Conservation (phyloP, 2,113 vertebrate genomes). For the Pao palembangensis region DNA sequence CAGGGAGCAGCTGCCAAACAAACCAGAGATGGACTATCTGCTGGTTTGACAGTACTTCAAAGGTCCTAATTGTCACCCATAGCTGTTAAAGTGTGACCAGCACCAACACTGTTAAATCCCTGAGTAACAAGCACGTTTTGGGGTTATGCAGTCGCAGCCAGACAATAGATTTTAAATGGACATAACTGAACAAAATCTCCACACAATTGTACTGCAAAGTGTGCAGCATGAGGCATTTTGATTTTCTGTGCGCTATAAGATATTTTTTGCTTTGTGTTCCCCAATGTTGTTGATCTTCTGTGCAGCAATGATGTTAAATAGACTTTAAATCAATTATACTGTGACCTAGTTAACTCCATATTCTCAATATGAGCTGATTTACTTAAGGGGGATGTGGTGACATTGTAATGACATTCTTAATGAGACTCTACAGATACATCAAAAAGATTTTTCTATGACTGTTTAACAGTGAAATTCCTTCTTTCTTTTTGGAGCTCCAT, state of each 20-base stretch:
- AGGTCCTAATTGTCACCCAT: too few relatives aligned
- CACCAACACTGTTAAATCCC: too few relatives aligned
- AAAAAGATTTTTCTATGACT: constrained; percentile 24
- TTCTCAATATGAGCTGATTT: constrained; percentile 33
- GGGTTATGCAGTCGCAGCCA: too few relatives aligned
- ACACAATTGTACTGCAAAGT: too few relatives aligned
- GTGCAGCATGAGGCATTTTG: too few relatives aligned
- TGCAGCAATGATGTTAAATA: constrained; percentile 18
- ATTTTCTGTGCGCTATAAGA: too few relatives aligned
- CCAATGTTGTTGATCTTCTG: too few relatives aligned
- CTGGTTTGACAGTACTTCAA: constrained; percentile 18
- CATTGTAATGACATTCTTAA: constrained; percentile 35
- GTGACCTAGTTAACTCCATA: constrained; percentile 38
- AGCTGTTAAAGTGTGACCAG: too few relatives aligned
- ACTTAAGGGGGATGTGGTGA: constrained; percentile 30
- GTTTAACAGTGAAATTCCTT: constrained; percentile 21
- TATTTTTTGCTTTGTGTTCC: too few relatives aligned
- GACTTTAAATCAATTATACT: constrained; percentile 28
- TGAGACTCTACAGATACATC: constrained; percentile 19
- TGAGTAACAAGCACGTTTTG: too few relatives aligned
- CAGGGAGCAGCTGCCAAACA: constrained; percentile 43
- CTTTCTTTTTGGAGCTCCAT: constrained; percentile 31
- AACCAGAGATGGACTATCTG: constrained; percentile 23
- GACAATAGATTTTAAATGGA: too few relatives aligned
- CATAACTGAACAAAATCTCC: too few relatives aligned